These are phyloP conservation scores for Alethe diademata DNA, from an alignment of 2,113 vertebrate genomes.

Conservation along the genomic window DNA sequence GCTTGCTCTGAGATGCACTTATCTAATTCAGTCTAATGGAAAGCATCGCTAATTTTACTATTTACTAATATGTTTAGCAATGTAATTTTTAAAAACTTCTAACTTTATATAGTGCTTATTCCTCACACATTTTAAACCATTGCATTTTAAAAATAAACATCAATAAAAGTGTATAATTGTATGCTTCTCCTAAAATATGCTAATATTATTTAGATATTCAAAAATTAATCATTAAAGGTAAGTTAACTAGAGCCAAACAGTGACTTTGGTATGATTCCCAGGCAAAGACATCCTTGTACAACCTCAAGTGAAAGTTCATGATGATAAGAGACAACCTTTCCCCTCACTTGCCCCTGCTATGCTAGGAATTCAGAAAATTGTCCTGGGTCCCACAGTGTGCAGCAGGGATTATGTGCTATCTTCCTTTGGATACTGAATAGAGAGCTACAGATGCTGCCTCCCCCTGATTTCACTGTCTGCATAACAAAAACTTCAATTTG, in stretches of 20 bases:
- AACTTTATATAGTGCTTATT: neutral
- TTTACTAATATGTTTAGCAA: neutral
- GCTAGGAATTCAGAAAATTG: neutral
- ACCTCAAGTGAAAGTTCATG: neutral
- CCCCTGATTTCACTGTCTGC: neutral
- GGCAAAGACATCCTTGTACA: neutral
- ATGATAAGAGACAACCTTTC: neutral
- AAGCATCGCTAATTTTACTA: neutral
- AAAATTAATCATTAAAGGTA: conserved; percentile 12
- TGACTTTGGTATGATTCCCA: neutral
- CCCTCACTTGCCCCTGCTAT: neutral
- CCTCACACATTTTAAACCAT: neutral
- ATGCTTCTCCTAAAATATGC: neutral
- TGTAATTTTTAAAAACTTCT: neutral
- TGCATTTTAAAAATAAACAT: neutral
- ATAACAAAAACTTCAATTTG: neutral
- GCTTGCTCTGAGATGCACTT: neutral
- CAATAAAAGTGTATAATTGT: neutral
- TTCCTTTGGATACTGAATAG: neutral
- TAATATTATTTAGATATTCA: neutral
- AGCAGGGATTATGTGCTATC: neutral
- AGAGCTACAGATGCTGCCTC: neutral
- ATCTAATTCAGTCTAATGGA: neutral
- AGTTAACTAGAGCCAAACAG: neutral
- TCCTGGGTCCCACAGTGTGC: neutral